These are phyloP conservation scores for Hemistola chrysoprasaria DNA, from an alignment of 2,888 invertebrate genomes.

Conservation along the genomic window DNA sequence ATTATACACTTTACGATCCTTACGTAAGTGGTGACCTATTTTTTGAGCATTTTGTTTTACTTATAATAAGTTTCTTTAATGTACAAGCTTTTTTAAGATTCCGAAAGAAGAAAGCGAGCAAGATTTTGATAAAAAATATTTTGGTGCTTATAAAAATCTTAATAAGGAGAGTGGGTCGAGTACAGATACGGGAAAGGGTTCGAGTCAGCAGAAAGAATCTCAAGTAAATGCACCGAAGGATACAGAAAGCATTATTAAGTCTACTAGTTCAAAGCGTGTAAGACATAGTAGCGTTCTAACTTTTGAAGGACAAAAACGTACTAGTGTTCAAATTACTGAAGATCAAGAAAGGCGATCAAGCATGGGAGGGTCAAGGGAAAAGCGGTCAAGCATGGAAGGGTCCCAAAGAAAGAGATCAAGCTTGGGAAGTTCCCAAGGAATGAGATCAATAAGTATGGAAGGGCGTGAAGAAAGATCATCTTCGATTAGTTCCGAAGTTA, in stretches of 20 bases:
- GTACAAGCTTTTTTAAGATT: conserved; percentile 41
- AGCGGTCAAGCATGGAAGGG: conserved; percentile 3
- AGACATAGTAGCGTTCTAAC: background rate
- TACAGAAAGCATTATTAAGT: conserved; percentile 26
- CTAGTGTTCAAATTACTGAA: conserved; percentile 7
- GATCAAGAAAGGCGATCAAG: background rate
- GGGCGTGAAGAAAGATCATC: conserved; percentile 7
- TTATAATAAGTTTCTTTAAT: background rate
- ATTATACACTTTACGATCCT: conserved; percentile 73
- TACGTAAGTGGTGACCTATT: conserved; percentile 47
- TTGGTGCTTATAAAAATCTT: conserved; percentile 59
- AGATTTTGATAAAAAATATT: conserved; percentile 70
- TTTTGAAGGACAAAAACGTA: conserved; percentile 7
- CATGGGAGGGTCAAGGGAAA: no score
- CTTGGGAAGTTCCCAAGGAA: conserved; percentile 13
- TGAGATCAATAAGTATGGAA: conserved; percentile 17
- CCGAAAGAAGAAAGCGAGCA: conserved; percentile 63
- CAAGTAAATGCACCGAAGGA: conserved; percentile 14
- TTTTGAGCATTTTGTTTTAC: background rate
- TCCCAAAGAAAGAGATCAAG: conserved; percentile 2
- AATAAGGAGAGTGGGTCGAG: conserved; percentile 22
- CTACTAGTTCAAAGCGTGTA: conserved; percentile 16
- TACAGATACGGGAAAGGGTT: conserved; percentile 24
- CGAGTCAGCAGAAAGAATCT: conserved; percentile 15
- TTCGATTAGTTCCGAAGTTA: conserved; percentile 32